These are phyloP conservation scores for Micronycteris hirsuta DNA, from an alignment of 2,113 vertebrate genomes.

Conservation along the genomic window DNA sequence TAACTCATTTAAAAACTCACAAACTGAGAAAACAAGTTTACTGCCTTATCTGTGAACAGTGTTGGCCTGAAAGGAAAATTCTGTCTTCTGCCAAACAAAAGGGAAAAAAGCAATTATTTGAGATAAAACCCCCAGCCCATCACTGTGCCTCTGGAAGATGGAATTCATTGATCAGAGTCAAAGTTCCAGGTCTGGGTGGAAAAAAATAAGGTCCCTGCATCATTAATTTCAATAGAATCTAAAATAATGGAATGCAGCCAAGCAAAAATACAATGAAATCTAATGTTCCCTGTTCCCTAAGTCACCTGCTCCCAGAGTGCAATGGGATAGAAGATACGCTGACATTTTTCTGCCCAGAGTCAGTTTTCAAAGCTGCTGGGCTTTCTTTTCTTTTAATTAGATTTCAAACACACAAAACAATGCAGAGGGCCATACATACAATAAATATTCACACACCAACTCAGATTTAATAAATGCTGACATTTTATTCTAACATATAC, in stretches of 20 bases:
- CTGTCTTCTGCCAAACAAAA: conserved; percentile 56
- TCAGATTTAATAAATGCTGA: neutral
- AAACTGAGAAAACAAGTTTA: conserved; percentile 56
- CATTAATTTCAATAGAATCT: conserved; percentile 64
- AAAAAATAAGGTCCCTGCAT: conserved; percentile 51
- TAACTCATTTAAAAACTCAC: conserved; percentile 58
- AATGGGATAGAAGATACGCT: neutral
- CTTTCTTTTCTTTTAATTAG: neutral
- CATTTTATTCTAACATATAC: neutral
- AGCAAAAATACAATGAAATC: conserved; percentile 7
- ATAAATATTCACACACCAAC: neutral
- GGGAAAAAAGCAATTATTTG: conserved; percentile 64
- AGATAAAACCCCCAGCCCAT: conserved; percentile 39
- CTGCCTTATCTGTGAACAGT: conserved; percentile 56
- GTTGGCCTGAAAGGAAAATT: conserved; percentile 45
- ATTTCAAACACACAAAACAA: conserved; percentile 10
- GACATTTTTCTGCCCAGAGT: neutral
- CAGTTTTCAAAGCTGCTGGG: neutral
- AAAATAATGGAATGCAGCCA: conserved; percentile 36
- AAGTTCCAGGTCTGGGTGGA: conserved; percentile 42
- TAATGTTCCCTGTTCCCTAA: neutral
- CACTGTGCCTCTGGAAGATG: conserved; percentile 58
- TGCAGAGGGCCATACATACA: neutral
- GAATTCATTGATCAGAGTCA: conserved; percentile 69
- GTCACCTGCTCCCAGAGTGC: neutral